Conservation (phyloP, 2,797 vertebrate genomes). For the Sebastes matsubarae region DNA sequence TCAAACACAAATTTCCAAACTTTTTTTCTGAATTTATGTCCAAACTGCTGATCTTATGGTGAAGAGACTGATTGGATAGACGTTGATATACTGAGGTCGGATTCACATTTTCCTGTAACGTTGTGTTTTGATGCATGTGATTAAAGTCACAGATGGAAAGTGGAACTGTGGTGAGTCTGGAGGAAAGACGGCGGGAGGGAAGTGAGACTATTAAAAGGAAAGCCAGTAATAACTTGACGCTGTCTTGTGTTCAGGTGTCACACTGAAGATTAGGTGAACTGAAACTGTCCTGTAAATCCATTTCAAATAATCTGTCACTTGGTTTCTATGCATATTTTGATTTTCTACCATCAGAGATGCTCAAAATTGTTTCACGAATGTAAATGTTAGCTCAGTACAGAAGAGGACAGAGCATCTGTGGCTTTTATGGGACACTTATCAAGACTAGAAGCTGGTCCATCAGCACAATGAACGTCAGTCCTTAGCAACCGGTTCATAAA, state of each 20-base stretch:
- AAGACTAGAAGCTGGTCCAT: background rate
- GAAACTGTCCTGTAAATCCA: background rate
- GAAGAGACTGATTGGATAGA: background rate
- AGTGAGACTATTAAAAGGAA: conserved; percentile 45
- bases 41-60: background rate
- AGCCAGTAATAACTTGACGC: background rate
- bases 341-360: background rate
- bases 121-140: background rate
- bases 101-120: background rate
- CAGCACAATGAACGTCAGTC: background rate
- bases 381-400: background rate
- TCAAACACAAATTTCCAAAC: no score
- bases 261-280: background rate
- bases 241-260: background rate
- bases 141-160: conserved; percentile 1
- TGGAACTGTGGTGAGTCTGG: conserved; percentile 18
- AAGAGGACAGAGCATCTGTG: background rate
- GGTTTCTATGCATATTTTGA: background rate
- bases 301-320: background rate
- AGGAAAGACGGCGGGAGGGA: conserved; percentile 20
- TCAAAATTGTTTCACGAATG: background rate
- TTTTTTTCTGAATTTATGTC: background rate
- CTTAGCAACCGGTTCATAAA: conserved; percentile 40
- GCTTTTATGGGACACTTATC: background rate
- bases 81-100: background rate